Evolutionary conservation across 2,797 vertebrate genomes (phyloP).

Genomic region (Apogon talboti): DNA sequence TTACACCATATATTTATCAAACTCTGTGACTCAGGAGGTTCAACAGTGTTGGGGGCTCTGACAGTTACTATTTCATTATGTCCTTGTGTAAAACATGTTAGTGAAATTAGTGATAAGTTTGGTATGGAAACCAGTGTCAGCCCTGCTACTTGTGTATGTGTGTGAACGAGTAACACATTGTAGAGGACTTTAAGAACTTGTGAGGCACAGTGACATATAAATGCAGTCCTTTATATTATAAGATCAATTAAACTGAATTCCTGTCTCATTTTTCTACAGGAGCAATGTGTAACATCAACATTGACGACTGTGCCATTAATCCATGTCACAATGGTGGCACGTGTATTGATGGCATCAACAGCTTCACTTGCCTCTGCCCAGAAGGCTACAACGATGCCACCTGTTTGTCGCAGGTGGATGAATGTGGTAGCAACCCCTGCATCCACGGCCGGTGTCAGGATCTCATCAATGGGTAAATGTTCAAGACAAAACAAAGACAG

Average conservation of each 20-base stretch:
- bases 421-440: conserved; percentile 96
- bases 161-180: too few species aligned
- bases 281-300: conserved; percentile 94
- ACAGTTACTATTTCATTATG: too few species aligned
- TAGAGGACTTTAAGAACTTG: too few species aligned
- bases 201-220: too few species aligned
- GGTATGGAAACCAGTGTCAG: too few species aligned
- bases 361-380: conserved; percentile 92
- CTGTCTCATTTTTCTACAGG: conserved; percentile 77
- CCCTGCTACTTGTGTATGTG: too few species aligned
- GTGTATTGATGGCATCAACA: conserved; percentile 89
- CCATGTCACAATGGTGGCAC: conserved; percentile 97
- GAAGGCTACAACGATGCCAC: conserved; percentile 94
- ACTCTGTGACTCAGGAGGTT: too few species aligned
- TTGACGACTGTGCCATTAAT: conserved; percentile 91
- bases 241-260: conserved; percentile 23
- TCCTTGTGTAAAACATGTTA: too few species aligned
- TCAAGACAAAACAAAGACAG: background rate
- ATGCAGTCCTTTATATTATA: background rate
- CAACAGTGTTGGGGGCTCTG: too few species aligned
- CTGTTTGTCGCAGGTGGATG: conserved; percentile 95
- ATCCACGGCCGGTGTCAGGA: conserved; percentile 94
- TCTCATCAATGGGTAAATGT: conserved; percentile 90
- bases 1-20: too few species aligned
- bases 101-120: background rate